These are phyloP conservation scores for Glomeris maerens DNA, from an alignment of 1,140 invertebrate species.

Conservation along the genomic window DNA sequence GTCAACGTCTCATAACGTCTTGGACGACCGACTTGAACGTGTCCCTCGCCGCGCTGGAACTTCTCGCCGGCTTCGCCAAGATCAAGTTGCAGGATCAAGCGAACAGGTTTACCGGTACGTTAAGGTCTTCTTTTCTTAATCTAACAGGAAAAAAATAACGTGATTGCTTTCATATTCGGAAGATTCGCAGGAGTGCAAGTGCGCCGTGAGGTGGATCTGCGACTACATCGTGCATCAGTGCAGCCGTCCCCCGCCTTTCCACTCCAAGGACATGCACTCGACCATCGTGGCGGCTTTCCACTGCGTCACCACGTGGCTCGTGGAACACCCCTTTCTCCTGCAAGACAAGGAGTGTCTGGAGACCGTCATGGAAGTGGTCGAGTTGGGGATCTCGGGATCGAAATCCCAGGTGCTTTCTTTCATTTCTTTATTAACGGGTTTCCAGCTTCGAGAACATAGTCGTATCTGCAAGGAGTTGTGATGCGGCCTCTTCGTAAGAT, in stretches of 20 bases:
- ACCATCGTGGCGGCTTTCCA: conserved; percentile 90
- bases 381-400: conserved; percentile 91
- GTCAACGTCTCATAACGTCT: conserved; percentile 81
- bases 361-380: conserved; percentile 88
- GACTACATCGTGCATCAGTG: conserved; percentile 95
- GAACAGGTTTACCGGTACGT: conserved; percentile 14
- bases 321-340: conserved; percentile 69
- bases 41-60: conserved; percentile 80
- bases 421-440: background rate
- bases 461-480: too few relatives aligned
- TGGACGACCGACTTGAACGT: conserved; percentile 94
- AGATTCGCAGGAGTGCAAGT: conserved; percentile 53
- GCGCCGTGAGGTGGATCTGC: conserved; percentile 94
- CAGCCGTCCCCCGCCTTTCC: conserved; percentile 80
- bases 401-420: conserved; percentile 47
- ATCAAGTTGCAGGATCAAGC: conserved; percentile 67
- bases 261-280: conserved; percentile 95
- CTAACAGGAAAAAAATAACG: background rate
- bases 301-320: conserved; percentile 81
- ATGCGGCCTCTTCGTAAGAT: too few relatives aligned
- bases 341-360: conserved; percentile 83
- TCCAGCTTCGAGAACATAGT: too few relatives aligned
- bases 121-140: conserved; percentile 13
- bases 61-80: conserved; percentile 73
- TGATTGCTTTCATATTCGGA: background rate